Evolutionary conservation across 2,113 vertebrate species (phyloP).

Genomic region (Tringa solitaria): DNA sequence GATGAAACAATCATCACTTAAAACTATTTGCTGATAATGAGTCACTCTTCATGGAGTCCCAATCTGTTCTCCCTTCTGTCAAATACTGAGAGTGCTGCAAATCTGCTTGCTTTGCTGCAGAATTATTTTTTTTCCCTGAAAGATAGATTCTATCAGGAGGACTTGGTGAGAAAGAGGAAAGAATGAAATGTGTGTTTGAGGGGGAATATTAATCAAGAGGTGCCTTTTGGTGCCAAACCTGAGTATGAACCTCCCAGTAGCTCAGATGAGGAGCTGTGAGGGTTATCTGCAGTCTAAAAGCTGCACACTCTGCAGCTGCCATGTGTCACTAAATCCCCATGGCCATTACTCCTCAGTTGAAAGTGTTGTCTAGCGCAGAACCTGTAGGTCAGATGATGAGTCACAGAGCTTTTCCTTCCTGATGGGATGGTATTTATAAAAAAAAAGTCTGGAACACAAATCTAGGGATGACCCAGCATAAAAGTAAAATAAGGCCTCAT

Average conservation of each 20-base stretch:
- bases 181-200: neutral
- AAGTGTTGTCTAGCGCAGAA: neutral
- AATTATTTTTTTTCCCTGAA: neutral
- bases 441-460: neutral
- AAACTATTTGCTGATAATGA: constrained; percentile 67
- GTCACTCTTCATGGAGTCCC: constrained; percentile 57
- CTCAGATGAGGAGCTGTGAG: neutral
- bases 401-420: neutral
- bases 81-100: neutral
- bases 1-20: constrained; percentile 60
- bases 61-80: constrained; percentile 66
- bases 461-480: neutral
- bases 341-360: neutral
- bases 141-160: neutral
- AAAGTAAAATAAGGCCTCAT: neutral
- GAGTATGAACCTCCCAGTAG: neutral
- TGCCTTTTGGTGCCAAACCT: neutral
- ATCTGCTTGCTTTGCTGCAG: constrained; percentile 18
- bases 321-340: neutral
- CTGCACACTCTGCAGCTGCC: neutral
- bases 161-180: neutral
- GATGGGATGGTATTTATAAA: neutral
- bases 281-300: neutral
- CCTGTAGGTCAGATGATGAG: neutral
- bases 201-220: neutral